phyloP scores from a whole-genome alignment of 1,140 invertebrate species.

The Oreohelix idahoensis region DNA sequence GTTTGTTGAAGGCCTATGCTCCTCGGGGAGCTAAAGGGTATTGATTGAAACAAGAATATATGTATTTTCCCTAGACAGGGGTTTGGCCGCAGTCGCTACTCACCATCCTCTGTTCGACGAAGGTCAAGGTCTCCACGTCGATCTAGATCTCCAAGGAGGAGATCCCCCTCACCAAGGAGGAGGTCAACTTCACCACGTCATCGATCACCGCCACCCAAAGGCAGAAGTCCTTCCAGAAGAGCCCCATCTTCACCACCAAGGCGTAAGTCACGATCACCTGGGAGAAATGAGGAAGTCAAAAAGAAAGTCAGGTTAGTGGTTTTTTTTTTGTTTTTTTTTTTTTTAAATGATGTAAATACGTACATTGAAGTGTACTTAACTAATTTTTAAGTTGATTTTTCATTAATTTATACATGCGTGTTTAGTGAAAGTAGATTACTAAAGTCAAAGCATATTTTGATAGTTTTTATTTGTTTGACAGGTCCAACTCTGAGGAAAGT shows the following conservation, averaged over 20 bases:
- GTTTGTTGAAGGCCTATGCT: too few species aligned
- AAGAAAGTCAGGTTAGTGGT: conserved; percentile 28
- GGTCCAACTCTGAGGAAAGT: conserved; percentile 42
- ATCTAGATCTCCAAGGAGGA: conserved; percentile 45
- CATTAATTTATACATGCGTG: too few species aligned
- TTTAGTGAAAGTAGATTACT: too few species aligned
- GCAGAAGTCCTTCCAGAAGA: conserved; percentile 36
- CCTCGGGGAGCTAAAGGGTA: too few species aligned
- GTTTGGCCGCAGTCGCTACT: conserved; percentile 41
- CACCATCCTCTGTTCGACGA: conserved; percentile 59
- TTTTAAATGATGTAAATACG: too few species aligned
- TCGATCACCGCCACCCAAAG: conserved; percentile 46
- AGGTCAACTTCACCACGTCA: conserved; percentile 44
- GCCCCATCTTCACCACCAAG: neutral
- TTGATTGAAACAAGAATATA: too few species aligned
- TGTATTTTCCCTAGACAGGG: neutral
- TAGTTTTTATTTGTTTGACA: neutral
- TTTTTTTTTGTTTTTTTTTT: too few species aligned
- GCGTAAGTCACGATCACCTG: conserved; percentile 12
- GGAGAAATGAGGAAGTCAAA: neutral
- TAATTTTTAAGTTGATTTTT: too few species aligned
- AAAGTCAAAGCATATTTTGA: too few species aligned
- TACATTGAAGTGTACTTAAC: too few species aligned
- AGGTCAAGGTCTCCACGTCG: conserved; percentile 53
- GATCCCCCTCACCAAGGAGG: conserved; percentile 48